Percentiles rank a stretch among this genome's conserved stretches.
Evolutionary conservation across 1,140 invertebrate genomes (phyloP).

Genomic region (Chironomus tepperi): DNA sequence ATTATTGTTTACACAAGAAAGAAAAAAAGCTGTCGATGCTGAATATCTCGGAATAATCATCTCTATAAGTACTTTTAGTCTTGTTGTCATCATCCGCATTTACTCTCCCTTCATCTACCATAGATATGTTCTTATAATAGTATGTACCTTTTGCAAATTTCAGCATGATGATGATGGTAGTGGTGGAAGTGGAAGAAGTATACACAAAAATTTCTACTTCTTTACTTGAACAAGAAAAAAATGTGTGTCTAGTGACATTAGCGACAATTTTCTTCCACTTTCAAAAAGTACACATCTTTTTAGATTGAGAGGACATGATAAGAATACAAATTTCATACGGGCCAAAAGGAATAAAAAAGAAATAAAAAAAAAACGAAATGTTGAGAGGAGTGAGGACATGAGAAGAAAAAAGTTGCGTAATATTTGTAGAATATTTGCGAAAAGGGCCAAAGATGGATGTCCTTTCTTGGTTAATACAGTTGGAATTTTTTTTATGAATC

Average conservation of each 20-base stretch:
- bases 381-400: background rate
- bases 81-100: conserved; percentile 6
- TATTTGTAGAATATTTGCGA: background rate
- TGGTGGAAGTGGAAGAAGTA: background rate
- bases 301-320: conserved; percentile 22
- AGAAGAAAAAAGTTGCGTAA: background rate
- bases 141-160: no score
- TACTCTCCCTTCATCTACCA: background rate
- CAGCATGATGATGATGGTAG: background rate
- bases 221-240: background rate
- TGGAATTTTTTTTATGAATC: no score
- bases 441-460: no score
- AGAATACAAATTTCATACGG: conserved; percentile 18
- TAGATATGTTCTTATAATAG: background rate
- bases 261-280: conserved; percentile 12
- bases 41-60: conserved; percentile 12
- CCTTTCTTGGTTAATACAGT: no score
- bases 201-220: background rate
- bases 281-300: conserved; percentile 5
- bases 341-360: background rate
- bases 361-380: background rate
- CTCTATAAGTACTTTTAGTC: background rate
- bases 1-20: conserved; percentile 20
- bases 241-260: conserved; percentile 6
- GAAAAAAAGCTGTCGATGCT: conserved; percentile 19